Conservation (phyloP, 2,797 vertebrate species). For the Notolepis coatsorum region DNA sequence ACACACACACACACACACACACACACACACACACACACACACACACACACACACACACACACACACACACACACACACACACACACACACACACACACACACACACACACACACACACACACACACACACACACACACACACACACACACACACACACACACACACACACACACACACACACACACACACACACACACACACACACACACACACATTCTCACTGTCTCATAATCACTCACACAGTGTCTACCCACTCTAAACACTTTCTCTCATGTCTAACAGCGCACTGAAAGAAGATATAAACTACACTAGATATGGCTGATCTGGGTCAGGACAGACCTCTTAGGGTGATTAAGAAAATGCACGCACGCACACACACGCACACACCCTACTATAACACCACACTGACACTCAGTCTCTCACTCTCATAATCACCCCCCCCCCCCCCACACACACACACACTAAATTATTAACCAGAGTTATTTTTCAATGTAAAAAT, state of each 20-base stretch:
- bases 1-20: conserved; percentile 21
- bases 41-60: neutral
- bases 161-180: neutral
- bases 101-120: too few species aligned
- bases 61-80: neutral
- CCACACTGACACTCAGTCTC: too few species aligned
- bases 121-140: too few species aligned
- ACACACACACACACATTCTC: too few species aligned
- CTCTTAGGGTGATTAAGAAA: neutral
- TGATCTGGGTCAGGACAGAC: conserved; percentile 21
- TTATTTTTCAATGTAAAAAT: too few species aligned
- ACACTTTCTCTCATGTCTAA: neutral
- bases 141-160: too few species aligned
- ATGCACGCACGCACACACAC: neutral
- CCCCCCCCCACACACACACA: too few species aligned
- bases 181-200: conserved; percentile 1
- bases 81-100: too few species aligned
- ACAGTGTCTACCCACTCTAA: neutral
- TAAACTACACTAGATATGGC: conserved; percentile 9
- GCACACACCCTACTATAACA: conserved; percentile 1
- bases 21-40: conserved; percentile 7
- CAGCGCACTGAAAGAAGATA: neutral
- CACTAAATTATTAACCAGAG: too few species aligned
- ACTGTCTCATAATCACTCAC: too few species aligned
- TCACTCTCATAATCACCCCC: too few species aligned